These are phyloP conservation scores for Tethya wilhelma DNA, from an alignment of 37 sponge, comb jelly and placozoan genomes.

Conservation along the genomic window DNA sequence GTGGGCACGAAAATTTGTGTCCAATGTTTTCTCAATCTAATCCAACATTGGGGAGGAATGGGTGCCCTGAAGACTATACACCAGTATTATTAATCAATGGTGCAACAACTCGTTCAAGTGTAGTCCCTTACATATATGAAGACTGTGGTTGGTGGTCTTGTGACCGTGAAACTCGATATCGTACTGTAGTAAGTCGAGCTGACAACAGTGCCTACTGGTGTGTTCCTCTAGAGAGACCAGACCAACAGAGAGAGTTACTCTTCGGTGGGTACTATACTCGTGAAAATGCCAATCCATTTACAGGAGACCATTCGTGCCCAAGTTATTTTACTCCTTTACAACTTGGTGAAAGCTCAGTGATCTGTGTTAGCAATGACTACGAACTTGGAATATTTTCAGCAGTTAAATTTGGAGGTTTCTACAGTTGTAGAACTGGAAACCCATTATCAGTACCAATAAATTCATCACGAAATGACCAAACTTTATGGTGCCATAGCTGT, in stretches of 20 bases:
- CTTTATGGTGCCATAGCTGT: conserved; percentile 47
- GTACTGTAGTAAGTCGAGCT: too few relatives aligned
- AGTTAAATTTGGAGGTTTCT: conserved; percentile 70
- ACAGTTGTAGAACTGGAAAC: conserved; percentile 69
- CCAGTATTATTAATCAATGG: neutral
- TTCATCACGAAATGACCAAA: neutral
- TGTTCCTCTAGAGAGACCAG: conserved; percentile 11
- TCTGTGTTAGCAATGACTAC: conserved; percentile 60
- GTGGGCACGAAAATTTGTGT: too few relatives aligned
- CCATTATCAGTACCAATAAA: conserved; percentile 37
- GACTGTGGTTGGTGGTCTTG: too few relatives aligned
- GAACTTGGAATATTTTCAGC: conserved; percentile 42
- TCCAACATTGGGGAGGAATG: neutral
- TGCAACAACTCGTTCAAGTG: too few relatives aligned
- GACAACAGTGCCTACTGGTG: conserved; percentile 66
- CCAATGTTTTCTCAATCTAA: too few relatives aligned
- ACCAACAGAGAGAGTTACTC: conserved; percentile 37
- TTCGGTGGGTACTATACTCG: conserved; percentile 77
- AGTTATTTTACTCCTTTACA: conserved; percentile 38
- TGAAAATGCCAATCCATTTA: conserved; percentile 60
- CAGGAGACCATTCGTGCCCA: conserved; percentile 55
- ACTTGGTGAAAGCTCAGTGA: conserved; percentile 36
- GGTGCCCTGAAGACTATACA: neutral
- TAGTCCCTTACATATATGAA: too few relatives aligned
- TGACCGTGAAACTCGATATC: too few relatives aligned